A percentile compares a stretch with the other conserved stretches of the same genome.
Evolutionary conservation across 2,797 vertebrate species (phyloP).

Genomic region (Diplodus sargus): DNA sequence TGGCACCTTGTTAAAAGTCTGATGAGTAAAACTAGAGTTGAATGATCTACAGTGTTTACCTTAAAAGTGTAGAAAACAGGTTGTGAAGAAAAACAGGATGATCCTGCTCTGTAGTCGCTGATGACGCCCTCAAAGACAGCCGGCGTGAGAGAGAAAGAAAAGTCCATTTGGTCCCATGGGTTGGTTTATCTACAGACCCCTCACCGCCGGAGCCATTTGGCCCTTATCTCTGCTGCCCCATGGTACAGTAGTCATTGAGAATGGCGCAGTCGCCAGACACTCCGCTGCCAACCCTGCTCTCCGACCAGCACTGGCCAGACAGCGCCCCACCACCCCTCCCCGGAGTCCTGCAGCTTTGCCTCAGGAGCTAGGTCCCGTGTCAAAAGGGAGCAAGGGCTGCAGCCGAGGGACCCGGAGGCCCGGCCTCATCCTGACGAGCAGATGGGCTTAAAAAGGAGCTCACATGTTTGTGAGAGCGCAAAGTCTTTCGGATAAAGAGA

Average conservation of each 20-base stretch:
- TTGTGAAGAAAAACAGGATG: slow-evolving; percentile 14
- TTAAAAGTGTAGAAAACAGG: slow-evolving; percentile 12
- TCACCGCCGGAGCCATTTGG: slow-evolving; percentile 39
- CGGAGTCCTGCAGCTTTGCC: slow-evolving; percentile 32
- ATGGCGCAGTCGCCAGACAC: slow-evolving; percentile 42
- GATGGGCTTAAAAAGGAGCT: slow-evolving; percentile 60
- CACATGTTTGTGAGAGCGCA: slow-evolving; percentile 53
- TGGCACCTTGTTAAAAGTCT: slow-evolving; percentile 49
- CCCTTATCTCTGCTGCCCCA: slow-evolving; percentile 43
- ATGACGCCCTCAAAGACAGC: slow-evolving; percentile 38
- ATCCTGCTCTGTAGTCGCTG: slow-evolving; percentile 28
- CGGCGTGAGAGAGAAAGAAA: slow-evolving; percentile 33
- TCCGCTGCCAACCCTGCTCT: slow-evolving; percentile 35
- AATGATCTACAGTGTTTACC: slow-evolving; percentile 34
- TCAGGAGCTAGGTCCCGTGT: slow-evolving; percentile 30
- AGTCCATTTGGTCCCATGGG: slow-evolving; percentile 68
- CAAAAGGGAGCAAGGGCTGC: slow-evolving; percentile 49
- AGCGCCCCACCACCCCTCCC: slow-evolving; percentile 3
- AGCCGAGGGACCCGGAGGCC: slow-evolving; percentile 49
- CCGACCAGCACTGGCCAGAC: slow-evolving; percentile 15
- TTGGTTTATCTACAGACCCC: slow-evolving; percentile 57
- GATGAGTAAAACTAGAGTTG: slow-evolving; percentile 4
- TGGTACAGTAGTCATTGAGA: slow-evolving; percentile 38
- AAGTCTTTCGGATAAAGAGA: slow-evolving; percentile 66
- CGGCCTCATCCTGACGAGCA: slow-evolving; percentile 67